These are phyloP conservation scores for Bradypus variegatus DNA, from an alignment of 2,797 vertebrate genomes.

Conservation along the genomic window DNA sequence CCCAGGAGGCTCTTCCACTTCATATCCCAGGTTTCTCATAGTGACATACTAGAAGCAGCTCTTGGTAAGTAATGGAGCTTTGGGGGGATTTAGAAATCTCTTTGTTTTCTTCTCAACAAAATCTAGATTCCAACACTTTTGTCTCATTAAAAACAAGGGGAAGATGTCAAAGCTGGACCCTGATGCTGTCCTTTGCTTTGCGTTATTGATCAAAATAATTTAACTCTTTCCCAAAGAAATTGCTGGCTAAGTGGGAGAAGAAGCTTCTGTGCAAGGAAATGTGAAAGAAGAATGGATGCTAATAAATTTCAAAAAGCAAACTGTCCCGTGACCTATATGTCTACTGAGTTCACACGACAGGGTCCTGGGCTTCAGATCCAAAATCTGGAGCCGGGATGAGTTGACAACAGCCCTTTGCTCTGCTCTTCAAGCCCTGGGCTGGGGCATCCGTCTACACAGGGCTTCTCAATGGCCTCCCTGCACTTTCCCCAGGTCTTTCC, in stretches of 20 bases:
- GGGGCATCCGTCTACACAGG: background rate
- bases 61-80: background rate
- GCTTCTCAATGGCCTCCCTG: background rate
- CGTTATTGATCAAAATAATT: background rate
- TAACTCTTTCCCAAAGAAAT: background rate
- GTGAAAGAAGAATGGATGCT: background rate
- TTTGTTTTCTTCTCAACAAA: background rate
- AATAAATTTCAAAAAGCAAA: background rate
- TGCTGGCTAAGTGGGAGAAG: background rate
- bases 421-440: background rate
- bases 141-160: background rate
- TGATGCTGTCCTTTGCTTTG: background rate
- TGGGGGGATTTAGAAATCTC: background rate
- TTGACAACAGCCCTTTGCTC: background rate
- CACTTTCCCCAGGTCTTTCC: background rate
- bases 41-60: background rate
- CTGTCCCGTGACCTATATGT: background rate
- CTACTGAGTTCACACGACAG: background rate
- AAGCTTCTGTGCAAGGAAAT: background rate
- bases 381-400: background rate
- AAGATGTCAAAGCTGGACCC: background rate
- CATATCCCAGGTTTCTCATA: background rate
- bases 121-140: background rate
- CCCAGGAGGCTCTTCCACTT: background rate
- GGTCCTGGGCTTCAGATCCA: background rate